Base-by-base conservation (phyloP, 2,888 invertebrate genomes). In the Linnaemya tessellans region DNA sequence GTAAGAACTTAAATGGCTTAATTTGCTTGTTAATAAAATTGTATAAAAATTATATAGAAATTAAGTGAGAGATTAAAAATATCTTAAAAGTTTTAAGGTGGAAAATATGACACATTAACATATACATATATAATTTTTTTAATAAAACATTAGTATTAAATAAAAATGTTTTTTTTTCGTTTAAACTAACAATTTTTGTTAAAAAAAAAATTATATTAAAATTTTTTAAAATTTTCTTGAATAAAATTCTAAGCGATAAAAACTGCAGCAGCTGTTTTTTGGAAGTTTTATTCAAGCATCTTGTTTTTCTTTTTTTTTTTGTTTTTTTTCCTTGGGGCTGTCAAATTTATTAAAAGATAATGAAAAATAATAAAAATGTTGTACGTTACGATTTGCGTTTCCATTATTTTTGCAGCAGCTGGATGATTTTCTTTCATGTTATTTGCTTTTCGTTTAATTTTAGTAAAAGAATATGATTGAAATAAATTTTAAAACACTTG, bases 331-430 rank as follows among this genome's bases (percentile, higher is more conserved):
- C 1, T 25, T 43, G 7, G 43, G 18, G 25, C 49, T 13, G 18
- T 60, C 46, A 70, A 38, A 51, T 13, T 56, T 56, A n/a, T 46
- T 46, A 65, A 51, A 60, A 30, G 7, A 30, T 43, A 43, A n/a
- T n/a, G n/a, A n/a, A n/a, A n/a, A n/a, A 18, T 18, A 30, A 56
- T 56, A 25, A 49, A 70, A 75, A 20, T 80, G 60, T 79, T 84
- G 85, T 85, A 85, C 85, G 82, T 85, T 85, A 85, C 85, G 85
- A 85, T 85, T 85, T 82, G 78, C 64, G 85, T 62, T 65, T 82
- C 85, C 81, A 82, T 79, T 74, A 74, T 30, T 68, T 73, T 74
- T 41, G 75, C 30, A 60, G 71, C 51, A 60, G 65, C 18, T 60
- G 75, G 25, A 25, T 58, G 62, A 68, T 30, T 68, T 68, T 84